Evolutionary conservation across 92 coral and sea anemone genomes (phyloP), one percentile per base, ranked within the genome.

Genomic region (Bergia puertoricense): DNA sequence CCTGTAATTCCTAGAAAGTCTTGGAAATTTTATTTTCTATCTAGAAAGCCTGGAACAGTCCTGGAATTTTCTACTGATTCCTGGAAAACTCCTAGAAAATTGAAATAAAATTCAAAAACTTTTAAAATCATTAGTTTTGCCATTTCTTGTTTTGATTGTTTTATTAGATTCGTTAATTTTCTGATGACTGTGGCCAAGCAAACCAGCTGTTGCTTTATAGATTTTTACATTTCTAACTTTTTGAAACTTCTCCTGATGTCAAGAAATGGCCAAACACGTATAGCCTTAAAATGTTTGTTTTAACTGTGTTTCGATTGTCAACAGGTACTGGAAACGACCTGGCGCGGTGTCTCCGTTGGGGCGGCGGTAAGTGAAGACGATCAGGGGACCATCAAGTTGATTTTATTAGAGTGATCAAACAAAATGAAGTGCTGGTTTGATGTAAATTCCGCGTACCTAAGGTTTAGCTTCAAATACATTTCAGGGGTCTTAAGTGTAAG

Each of bases 241-340:
- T 57, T 16, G 2, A 57, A 57, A 57, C 20, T 57, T 57, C 65
- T 57, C 2, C 30, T 57, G 11, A 18, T 62, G 30, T 62, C 8
- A 62, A 5, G 13, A 22, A 62, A 18, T 3, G 4, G 69, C 30
- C 69, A 57, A 3, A 40, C 30, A 67, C 56, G 44, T 74, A 45
- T 43, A 67, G 9, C 23, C 14, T n/a, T 56, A 0, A 6, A 16
- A 20, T 69, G 56, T 67, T n/a, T 41, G 8, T 67, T 30, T 54
- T 74, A 8, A 48, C 76, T 92, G 54, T 86, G 30, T 50, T 71
- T 69, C 48, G 7, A 79, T 85, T 69, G 38, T 66, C 74, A 20
- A 30, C 83, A 96, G 99, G 99, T 11, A 97, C 99, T 81, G 99
- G 99, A 36, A 97, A 97, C 78, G 99, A 97, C 82, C 85, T 97